phyloP scores from a whole-genome alignment of 2,888 invertebrate genomes.

The Nomada goodeniana region DNA sequence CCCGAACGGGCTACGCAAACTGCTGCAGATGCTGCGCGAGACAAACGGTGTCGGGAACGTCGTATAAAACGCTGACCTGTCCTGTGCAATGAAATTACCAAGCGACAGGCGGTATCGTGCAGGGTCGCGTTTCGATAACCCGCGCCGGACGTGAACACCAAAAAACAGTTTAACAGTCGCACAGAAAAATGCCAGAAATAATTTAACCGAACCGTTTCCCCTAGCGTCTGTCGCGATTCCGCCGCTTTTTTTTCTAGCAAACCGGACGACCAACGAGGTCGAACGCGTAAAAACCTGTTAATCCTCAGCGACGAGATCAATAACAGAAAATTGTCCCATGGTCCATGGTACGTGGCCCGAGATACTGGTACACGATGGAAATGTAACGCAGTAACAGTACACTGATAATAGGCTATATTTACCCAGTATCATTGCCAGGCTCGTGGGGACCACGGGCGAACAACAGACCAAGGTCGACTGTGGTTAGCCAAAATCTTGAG shows the following conservation, averaged over 20 bases:
- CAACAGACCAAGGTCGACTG: neutral
- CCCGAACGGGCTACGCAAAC: neutral
- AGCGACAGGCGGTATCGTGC: neutral
- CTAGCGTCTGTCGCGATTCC: neutral
- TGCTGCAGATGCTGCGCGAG: neutral
- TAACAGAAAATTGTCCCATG: neutral
- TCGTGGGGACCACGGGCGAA: neutral
- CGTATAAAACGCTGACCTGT: too few relatives aligned
- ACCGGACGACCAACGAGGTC: constrained; percentile 2
- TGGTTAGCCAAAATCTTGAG: neutral
- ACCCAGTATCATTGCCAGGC: constrained; percentile 51
- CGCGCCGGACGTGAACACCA: neutral
- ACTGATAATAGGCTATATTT: constrained; percentile 29
- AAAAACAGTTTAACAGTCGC: neutral
- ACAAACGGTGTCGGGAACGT: neutral
- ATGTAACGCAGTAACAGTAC: neutral
- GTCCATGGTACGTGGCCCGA: too few relatives aligned
- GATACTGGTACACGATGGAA: neutral
- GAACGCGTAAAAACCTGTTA: neutral
- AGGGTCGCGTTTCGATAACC: neutral
- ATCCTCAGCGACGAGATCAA: neutral
- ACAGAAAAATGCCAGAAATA: neutral
- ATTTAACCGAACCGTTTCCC: neutral
- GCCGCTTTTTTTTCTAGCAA: constrained; percentile 3
- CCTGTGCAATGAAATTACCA: neutral